phyloP scores from a whole-genome alignment of 2,888 invertebrate genomes.

The Napeogenes sylphis region DNA sequence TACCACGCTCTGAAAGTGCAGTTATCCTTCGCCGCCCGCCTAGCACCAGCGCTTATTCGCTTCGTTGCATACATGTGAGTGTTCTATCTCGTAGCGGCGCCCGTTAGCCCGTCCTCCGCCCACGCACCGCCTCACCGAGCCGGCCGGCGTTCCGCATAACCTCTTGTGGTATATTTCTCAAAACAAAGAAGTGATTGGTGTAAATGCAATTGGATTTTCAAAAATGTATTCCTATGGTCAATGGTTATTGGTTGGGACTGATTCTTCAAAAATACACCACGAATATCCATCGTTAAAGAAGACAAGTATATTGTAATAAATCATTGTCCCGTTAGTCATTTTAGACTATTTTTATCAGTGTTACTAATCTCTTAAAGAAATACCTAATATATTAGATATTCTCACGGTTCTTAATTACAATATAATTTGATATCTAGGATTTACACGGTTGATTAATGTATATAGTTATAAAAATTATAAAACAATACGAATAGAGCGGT shows the following conservation, averaged over 20 bases:
- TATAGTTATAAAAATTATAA: too few relatives aligned
- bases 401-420: too few relatives aligned
- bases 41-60: constrained; percentile 55
- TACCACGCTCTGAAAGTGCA: constrained; percentile 41
- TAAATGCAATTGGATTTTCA: constrained; percentile 22
- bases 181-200: constrained; percentile 46
- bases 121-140: constrained; percentile 41
- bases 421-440: too few relatives aligned
- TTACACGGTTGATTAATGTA: too few relatives aligned
- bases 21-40: constrained; percentile 57
- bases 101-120: constrained; percentile 17
- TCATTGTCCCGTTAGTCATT: too few relatives aligned
- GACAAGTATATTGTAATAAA: too few relatives aligned
- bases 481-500: constrained; percentile 1
- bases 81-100: constrained; percentile 31
- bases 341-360: too few relatives aligned
- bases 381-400: too few relatives aligned
- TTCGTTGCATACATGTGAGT: constrained; percentile 67
- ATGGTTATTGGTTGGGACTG: constrained; percentile 13
- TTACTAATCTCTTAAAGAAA: too few relatives aligned
- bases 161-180: constrained; percentile 56
- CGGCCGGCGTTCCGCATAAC: constrained; percentile 61
- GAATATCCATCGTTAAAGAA: too few relatives aligned
- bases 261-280: constrained; percentile 4
- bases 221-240: constrained; percentile 18